These are phyloP conservation scores for Candoia aspera DNA, from an alignment of 2,113 vertebrate genomes.

Conservation along the genomic window DNA sequence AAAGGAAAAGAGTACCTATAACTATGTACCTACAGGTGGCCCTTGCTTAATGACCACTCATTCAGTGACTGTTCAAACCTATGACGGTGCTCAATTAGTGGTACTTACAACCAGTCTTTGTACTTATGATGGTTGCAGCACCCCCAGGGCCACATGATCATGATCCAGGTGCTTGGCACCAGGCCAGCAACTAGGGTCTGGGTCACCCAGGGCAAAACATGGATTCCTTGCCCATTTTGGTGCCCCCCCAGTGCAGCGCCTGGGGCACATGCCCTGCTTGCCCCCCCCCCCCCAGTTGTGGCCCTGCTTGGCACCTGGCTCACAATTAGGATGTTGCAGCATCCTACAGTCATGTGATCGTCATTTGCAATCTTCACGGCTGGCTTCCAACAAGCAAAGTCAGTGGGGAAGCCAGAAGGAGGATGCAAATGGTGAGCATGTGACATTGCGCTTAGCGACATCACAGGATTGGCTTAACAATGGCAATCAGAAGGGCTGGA, in stretches of 20 bases:
- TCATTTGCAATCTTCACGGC: neutral
- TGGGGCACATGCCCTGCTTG: too few relatives aligned
- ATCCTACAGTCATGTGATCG: neutral
- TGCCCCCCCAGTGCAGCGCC: too few relatives aligned
- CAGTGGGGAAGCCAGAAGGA: neutral
- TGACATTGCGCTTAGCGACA: neutral
- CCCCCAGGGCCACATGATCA: neutral
- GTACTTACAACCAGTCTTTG: neutral
- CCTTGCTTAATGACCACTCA: neutral
- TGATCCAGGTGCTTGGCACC: neutral
- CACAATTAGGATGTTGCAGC: neutral
- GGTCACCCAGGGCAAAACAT: too few relatives aligned
- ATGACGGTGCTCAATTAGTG: neutral
- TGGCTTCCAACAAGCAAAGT: neutral
- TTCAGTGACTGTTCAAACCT: neutral
- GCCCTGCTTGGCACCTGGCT: neutral
- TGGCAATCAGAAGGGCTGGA: neutral
- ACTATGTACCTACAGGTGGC: neutral
- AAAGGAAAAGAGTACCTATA: neutral
- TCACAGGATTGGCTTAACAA: neutral
- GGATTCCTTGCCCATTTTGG: too few relatives aligned
- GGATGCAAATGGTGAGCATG: neutral
- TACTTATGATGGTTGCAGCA: neutral
- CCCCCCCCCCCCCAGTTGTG: too few relatives aligned
- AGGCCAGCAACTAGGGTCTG: too few relatives aligned